Base-by-base conservation (phyloP, 2,113 vertebrate species). In the Galbula dea region DNA sequence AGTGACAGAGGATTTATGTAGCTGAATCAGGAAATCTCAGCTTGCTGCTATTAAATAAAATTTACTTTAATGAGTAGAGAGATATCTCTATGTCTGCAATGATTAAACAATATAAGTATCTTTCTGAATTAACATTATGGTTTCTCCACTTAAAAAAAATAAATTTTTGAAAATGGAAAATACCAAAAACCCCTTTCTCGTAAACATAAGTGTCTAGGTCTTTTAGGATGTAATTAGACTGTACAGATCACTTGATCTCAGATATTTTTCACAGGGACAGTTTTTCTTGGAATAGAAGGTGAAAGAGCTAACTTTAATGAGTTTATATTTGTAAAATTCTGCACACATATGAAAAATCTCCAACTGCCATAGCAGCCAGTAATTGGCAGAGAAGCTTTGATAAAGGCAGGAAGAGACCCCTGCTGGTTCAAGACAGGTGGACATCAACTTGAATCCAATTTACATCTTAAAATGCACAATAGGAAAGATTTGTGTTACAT, bases 391-490 rank as follows among this genome's bases (percentile, higher is more conserved):
- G 82, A 86, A 67, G 85, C 94, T 97, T 93, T 96, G 91, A 94
- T 91, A 89, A 94, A 94, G 69, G 66, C 55, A 4, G 65, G 83
- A 90, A 92, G 74, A 95, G 55, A 91, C 85, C 71, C 90, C 93
- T 94, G 90, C 93, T 97, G 95, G 85, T 96, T 96, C 87, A 96
- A 96, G 96, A 94, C 93, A 97, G 92, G 95, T 96, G 95, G 94
- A 92, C 93, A 95, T 96, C 94, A 95, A 88, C 93, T 96, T 94
- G 95, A 95, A 96, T 96, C 92, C 92, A 96, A 96, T 96, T 96
- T 96, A 66, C 83, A 94, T 90, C 84, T 92, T 95, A 94, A 92
- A 96, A 90, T 90, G 87, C 20, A 37, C 79, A 93, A 93, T 59
- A 89, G 75, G 90, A 79, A 93, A 75, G 76, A 81, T 93, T 91